These are phyloP conservation scores for Thunnus albacares DNA, from an alignment of 2,797 vertebrate species.

Conservation along the genomic window DNA sequence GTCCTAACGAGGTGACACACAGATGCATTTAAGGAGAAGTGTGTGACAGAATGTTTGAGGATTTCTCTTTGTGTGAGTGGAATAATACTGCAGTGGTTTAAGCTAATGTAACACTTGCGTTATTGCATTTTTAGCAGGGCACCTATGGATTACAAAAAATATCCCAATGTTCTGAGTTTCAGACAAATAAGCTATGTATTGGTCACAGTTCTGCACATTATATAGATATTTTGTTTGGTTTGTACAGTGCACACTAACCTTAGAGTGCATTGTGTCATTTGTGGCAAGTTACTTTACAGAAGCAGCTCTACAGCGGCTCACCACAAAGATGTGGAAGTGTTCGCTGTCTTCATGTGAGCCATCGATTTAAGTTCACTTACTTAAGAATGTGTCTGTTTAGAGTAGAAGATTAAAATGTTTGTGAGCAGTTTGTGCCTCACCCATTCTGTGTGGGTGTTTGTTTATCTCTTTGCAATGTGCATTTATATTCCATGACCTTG, in stretches of 20 bases:
- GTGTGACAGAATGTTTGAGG: slow-evolving; percentile 16
- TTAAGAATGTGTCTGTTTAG: not conserved
- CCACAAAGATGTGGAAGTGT: not conserved
- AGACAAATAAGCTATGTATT: not conserved
- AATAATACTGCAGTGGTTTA: not conserved
- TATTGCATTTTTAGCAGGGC: not conserved
- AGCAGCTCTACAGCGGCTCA: not conserved
- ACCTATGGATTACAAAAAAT: no score
- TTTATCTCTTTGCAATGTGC: slow-evolving; percentile 32
- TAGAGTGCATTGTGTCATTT: not conserved
- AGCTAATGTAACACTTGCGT: not conserved
- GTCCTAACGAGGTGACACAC: slow-evolving; percentile 6
- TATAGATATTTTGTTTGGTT: no score
- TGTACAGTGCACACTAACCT: not conserved
- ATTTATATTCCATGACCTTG: slow-evolving; percentile 42
- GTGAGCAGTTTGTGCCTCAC: not conserved
- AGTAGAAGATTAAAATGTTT: slow-evolving; percentile 2
- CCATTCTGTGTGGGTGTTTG: slow-evolving; percentile 2
- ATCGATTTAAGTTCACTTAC: not conserved
- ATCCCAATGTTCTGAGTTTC: not conserved
- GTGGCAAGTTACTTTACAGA: not conserved
- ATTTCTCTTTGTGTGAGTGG: slow-evolving; percentile 3
- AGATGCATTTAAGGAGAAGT: slow-evolving; percentile 22
- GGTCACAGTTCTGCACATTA: not conserved
- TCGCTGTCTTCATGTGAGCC: not conserved